Evolutionary conservation across 35 echinoderm and acorn worm species (phyloP), one percentile per base, ranked within the genome.

Genomic region (Stichopus chloronotus): DNA sequence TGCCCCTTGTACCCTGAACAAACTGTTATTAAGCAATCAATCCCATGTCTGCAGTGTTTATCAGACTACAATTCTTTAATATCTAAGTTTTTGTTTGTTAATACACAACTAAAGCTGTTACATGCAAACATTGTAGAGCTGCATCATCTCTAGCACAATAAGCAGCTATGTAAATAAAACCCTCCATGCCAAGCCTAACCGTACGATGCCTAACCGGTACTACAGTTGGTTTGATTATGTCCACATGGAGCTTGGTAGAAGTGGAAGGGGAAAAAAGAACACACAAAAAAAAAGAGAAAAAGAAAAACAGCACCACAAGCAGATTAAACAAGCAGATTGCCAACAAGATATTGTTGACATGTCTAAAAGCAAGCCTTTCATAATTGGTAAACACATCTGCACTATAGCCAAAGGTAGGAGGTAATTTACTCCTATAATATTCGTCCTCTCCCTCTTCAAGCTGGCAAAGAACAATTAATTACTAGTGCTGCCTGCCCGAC

Each of bases 71-170:
- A n/a, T 58, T n/a, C 82, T 85, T 55, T 58, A 58, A 53, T 85
- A 85, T 85, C 82, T 85, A 85, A 43, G 82, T 85, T 58, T 24
- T 16, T 89, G 87, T 89, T 89, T 89, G 87, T 74, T 89, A 89
- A 89, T 17, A 89, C 87, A 89, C 87, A 89, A 89, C 87, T 74
- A 65, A 89, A 89, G 65, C 87, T 89, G 87, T 74, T 89, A 89
- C 65, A 69, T 89, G 87, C 87, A 89, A 89, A 89, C 52, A 89
- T 53, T 14, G 60, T 58, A 85, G 12, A 58, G 82, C 55, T 56
- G 56, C 56, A 56, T 85, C 82, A 58, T 58, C 82, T 56, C 82
- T 58, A 59, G 58, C 82, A 85, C 82, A 85, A 85, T 85, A 53
- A 85, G 82, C 82, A 85, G 82, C 82, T 85, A 85, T 58, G 55